Percentiles rank a stretch among this genome's conserved stretches.
phyloP scores from a whole-genome alignment of 2,797 vertebrate genomes.

The Netta rufina region DNA sequence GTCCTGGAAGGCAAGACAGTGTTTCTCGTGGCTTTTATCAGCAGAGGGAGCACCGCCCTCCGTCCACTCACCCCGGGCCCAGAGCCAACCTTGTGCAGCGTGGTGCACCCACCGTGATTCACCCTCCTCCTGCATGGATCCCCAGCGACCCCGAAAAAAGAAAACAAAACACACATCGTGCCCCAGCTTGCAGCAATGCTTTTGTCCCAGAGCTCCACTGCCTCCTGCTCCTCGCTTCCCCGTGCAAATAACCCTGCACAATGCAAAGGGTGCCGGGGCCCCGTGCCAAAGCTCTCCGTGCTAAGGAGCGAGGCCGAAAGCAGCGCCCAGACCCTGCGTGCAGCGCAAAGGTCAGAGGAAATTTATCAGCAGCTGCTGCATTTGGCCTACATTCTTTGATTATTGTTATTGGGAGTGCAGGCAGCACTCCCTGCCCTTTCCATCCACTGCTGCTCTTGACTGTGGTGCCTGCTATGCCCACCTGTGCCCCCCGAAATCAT shows the following conservation, averaged over 20 bases:
- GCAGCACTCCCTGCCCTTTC: not conserved
- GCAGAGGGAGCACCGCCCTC: not conserved
- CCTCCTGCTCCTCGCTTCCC: too few species aligned
- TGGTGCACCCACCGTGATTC: not conserved
- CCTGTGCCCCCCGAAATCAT: not conserved
- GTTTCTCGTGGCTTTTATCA: accelerated
- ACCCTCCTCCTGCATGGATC: too few species aligned
- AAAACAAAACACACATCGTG: too few species aligned
- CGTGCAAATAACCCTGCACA: too few species aligned
- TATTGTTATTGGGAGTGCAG: not conserved
- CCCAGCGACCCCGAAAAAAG: too few species aligned
- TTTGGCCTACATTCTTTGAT: not conserved
- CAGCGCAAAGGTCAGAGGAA: not conserved
- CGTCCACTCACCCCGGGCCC: not conserved
- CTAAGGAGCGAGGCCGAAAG: not conserved
- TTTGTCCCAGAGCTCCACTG: too few species aligned
- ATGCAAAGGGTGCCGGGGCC: not conserved
- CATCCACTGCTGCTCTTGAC: not conserved
- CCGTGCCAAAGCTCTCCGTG: too few species aligned
- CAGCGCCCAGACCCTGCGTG: not conserved
- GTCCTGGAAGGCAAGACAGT: not conserved
- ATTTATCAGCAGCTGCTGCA: not conserved
- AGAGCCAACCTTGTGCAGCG: not conserved
- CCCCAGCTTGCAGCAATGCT: too few species aligned
- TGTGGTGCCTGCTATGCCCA: not conserved